These are phyloP conservation scores for Agriopis leucophaearia DNA, from an alignment of 2,888 invertebrate genomes.

Conservation along the genomic window DNA sequence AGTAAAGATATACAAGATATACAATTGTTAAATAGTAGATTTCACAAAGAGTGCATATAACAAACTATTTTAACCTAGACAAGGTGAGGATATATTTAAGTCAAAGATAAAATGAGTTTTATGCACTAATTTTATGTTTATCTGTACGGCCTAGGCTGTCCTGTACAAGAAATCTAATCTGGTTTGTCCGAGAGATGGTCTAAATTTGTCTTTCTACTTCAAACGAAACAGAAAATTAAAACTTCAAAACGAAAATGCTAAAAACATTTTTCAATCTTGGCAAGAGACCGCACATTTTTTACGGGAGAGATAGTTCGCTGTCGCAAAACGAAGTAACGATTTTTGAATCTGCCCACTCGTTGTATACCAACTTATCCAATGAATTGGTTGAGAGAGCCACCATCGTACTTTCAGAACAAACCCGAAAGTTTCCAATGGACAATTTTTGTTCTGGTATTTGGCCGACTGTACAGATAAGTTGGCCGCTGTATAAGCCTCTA, in stretches of 20 bases:
- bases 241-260: neutral
- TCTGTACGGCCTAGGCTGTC: no score
- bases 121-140: no score
- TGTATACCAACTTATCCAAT: neutral
- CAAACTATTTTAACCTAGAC: no score
- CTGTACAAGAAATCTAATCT: no score
- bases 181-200: no score
- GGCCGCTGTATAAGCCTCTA: conserved; percentile 1
- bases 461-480: neutral
- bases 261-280: conserved; percentile 20
- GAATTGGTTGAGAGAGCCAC: neutral
- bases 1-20: no score
- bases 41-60: no score
- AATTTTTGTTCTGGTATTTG: neutral
- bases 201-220: neutral
- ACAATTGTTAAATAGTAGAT: no score
- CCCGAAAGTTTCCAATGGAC: neutral
- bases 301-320: conserved; percentile 14
- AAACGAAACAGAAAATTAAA: neutral
- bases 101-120: no score
- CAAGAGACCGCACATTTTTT: conserved; percentile 23
- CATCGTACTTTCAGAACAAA: neutral
- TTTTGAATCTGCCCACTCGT: conserved; percentile 27
- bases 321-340: conserved; percentile 33
- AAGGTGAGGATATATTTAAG: no score